These are phyloP conservation scores for Machimus atricapillus DNA, from an alignment of 2,888 invertebrate genomes.

Conservation along the genomic window DNA sequence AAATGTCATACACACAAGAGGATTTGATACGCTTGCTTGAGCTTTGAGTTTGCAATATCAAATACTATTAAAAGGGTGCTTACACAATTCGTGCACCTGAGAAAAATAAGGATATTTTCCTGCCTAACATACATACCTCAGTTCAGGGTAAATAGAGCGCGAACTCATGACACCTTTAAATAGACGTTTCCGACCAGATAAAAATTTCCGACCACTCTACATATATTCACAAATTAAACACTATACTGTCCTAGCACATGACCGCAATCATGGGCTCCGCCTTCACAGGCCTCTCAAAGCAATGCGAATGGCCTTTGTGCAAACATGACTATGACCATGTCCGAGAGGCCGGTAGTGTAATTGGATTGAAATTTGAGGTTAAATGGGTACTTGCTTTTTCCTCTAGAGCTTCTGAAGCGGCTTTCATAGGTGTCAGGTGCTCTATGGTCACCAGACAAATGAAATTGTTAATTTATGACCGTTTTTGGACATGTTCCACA, in stretches of 20 bases:
- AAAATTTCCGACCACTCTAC: too few species aligned
- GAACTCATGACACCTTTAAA: background rate
- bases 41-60: background rate
- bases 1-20: background rate
- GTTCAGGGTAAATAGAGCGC: background rate
- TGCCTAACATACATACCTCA: background rate
- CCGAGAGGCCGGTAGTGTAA: background rate
- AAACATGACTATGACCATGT: background rate
- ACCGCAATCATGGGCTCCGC: background rate
- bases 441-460: background rate
- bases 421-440: background rate
- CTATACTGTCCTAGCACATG: background rate
- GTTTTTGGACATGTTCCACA: background rate
- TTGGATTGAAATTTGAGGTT: conserved; percentile 19
- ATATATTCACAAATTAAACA: background rate
- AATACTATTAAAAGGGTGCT: background rate
- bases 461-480: background rate
- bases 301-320: background rate
- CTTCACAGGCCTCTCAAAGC: background rate
- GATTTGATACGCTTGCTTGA: background rate
- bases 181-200: background rate
- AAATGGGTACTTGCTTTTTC: background rate
- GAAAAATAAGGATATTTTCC: background rate
- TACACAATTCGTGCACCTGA: background rate
- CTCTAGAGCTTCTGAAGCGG: background rate